These are phyloP conservation scores for Lacerta agilis DNA, from an alignment of 2,797 vertebrate genomes.

Conservation along the genomic window DNA sequence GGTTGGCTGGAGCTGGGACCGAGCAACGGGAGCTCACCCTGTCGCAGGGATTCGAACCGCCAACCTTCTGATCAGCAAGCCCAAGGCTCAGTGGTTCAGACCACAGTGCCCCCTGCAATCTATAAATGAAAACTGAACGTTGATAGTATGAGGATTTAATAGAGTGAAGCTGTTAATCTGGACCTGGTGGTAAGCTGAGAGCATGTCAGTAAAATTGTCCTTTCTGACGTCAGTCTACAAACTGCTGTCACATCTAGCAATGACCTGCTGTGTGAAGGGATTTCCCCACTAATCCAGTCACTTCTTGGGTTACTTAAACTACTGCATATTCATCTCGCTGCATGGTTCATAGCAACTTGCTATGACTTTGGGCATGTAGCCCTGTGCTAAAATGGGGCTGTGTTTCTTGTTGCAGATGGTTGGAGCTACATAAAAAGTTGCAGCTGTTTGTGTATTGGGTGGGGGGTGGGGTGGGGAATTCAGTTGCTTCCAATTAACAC, in stretches of 20 bases:
- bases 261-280: conserved; percentile 2
- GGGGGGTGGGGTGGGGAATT: neutral
- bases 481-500: neutral
- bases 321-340: neutral
- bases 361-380: no score
- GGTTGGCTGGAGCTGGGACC: no score
- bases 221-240: neutral
- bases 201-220: neutral
- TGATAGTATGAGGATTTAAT: neutral
- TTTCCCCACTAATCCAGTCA: neutral
- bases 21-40: no score
- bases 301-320: neutral
- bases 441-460: neutral
- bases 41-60: no score
- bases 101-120: no score
- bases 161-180: neutral
- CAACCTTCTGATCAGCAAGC: no score
- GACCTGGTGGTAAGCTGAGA: neutral
- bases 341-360: neutral
- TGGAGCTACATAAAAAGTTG: neutral
- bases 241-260: neutral
- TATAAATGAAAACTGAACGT: neutral
- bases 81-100: no score
- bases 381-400: neutral
- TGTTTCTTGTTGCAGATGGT: neutral